phyloP scores from a whole-genome alignment of 1,140 invertebrate genomes.

The Listronotus oregonensis region DNA sequence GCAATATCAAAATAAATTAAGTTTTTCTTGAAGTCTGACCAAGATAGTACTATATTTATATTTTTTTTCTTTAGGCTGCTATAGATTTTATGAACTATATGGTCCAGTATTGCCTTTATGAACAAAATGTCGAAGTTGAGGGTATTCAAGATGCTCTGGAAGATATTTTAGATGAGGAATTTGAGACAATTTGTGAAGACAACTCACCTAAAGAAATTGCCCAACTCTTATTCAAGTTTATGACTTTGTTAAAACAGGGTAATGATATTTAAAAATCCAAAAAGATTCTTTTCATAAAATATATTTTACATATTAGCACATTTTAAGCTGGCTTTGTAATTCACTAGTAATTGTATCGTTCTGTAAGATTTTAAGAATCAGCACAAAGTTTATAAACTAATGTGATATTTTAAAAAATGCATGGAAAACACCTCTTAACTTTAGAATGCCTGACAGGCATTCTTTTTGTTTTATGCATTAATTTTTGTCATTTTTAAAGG shows the following conservation, averaged over 20 bases:
- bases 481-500: conserved; percentile 7
- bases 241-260: conserved; percentile 54
- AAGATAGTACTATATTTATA: neutral
- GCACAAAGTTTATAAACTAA: too few relatives aligned
- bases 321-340: conserved; percentile 34
- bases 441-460: too few relatives aligned
- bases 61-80: conserved; percentile 59
- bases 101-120: conserved; percentile 63
- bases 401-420: too few relatives aligned
- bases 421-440: too few relatives aligned
- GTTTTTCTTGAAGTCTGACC: neutral
- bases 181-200: conserved; percentile 69
- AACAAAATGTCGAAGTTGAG: conserved; percentile 60
- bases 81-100: conserved; percentile 65
- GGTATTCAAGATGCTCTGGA: conserved; percentile 65
- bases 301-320: too few relatives aligned
- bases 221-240: conserved; percentile 57
- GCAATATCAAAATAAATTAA: too few relatives aligned
- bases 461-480: too few relatives aligned
- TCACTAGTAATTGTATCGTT: too few relatives aligned
- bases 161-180: conserved; percentile 69
- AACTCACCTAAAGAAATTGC: conserved; percentile 63
- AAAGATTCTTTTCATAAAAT: too few relatives aligned
- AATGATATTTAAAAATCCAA: too few relatives aligned
- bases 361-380: too few relatives aligned